phyloP scores from a whole-genome alignment of 2,888 invertebrate species.

The Euclidia mi region DNA sequence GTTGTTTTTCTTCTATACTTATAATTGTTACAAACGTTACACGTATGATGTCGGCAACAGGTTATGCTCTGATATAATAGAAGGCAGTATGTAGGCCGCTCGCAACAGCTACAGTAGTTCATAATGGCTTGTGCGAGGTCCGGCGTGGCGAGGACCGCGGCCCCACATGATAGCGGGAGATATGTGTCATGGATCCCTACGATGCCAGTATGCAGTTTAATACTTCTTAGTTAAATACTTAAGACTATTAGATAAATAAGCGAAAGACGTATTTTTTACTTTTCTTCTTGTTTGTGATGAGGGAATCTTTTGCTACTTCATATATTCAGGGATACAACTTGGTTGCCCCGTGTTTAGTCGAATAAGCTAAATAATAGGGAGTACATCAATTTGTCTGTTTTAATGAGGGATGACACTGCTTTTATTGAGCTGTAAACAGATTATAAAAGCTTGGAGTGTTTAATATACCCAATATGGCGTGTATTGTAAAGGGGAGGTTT shows the following conservation, averaged over 20 bases:
- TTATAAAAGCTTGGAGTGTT: slow-evolving; percentile 2
- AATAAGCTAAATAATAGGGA: slow-evolving; percentile 5
- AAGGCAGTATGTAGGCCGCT: too few species aligned
- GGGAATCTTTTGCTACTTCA: slow-evolving; percentile 13
- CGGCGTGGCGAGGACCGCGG: too few species aligned
- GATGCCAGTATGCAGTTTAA: slow-evolving; percentile 43
- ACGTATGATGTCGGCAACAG: too few species aligned
- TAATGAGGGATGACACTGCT: slow-evolving; percentile 6
- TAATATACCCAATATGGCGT: slow-evolving; percentile 7
- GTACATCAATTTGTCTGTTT: slow-evolving; percentile 1
- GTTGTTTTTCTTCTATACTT: too few species aligned
- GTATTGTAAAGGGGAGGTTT: slow-evolving; percentile 2
- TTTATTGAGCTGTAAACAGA: slow-evolving; percentile 13
- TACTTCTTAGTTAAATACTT: slow-evolving; percentile 32
- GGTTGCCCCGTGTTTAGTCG: slow-evolving; percentile 1
- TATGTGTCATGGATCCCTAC: too few species aligned
- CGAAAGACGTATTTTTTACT: slow-evolving; percentile 30
- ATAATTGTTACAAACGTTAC: too few species aligned
- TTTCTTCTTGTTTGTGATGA: slow-evolving; percentile 19
- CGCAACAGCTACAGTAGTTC: too few species aligned
- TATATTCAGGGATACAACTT: slow-evolving; percentile 12
- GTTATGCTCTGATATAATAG: too few species aligned
- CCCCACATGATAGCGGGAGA: too few species aligned
- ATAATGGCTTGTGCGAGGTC: too few species aligned
- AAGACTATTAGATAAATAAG: slow-evolving; percentile 41